These are phyloP conservation scores for Oryzias dopingdopingensis DNA, from an alignment of 2,797 vertebrate species.

Conservation along the genomic window DNA sequence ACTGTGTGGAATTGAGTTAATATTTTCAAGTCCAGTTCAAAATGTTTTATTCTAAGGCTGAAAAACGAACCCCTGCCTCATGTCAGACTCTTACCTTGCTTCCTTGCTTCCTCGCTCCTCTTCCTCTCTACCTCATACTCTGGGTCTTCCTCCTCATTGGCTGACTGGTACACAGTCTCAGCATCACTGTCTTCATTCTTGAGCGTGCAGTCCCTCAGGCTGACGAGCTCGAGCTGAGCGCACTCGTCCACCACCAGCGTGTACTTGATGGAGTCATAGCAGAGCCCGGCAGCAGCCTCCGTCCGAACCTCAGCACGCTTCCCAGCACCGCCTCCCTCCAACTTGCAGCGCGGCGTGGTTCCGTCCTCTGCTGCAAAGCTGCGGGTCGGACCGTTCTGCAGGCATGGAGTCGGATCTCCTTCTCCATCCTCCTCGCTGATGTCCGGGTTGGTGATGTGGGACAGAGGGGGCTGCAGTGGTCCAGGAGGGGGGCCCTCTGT, in stretches of 20 bases:
- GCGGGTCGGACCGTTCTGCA: constrained; percentile 31
- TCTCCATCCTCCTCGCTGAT: constrained; percentile 91
- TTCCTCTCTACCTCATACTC: constrained; percentile 72
- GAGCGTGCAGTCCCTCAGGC: constrained; percentile 82
- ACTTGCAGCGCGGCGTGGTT: constrained; percentile 16
- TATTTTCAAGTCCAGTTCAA: too few relatives aligned
- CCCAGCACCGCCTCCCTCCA: neutral
- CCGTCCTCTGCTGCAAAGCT: constrained; percentile 19
- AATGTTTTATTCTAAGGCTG: too few relatives aligned
- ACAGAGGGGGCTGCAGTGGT: constrained; percentile 69
- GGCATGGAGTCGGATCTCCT: constrained; percentile 53
- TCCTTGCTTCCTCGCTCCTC: constrained; percentile 64
- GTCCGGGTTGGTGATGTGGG: constrained; percentile 84
- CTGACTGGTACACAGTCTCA: constrained; percentile 83
- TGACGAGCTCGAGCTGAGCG: constrained; percentile 88
- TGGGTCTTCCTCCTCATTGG: constrained; percentile 83
- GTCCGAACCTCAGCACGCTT: constrained; percentile 58
- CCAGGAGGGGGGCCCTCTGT: constrained; percentile 84
- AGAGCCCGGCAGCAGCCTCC: constrained; percentile 83
- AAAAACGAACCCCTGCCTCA: too few relatives aligned
- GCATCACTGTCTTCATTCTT: constrained; percentile 84
- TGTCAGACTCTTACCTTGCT: constrained; percentile 42
- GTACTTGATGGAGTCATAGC: constrained; percentile 91
- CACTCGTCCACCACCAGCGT: constrained; percentile 94
- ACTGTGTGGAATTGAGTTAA: too few relatives aligned